phyloP scores from a whole-genome alignment of 2,113 vertebrate species.

The Oreochromis tanganicae region DNA sequence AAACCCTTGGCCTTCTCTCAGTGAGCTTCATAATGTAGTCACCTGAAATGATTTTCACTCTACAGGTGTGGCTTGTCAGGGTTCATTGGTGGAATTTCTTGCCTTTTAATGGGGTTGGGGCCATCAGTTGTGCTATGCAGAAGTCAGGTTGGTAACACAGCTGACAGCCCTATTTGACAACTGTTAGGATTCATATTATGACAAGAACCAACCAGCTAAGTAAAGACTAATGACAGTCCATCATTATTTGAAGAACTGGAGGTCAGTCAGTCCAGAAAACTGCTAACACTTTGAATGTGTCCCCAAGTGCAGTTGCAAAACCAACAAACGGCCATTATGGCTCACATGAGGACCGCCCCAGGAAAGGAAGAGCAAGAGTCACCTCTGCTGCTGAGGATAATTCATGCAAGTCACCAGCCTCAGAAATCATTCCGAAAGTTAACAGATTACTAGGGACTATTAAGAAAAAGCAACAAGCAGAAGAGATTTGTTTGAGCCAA shows the following conservation, averaged over 20 bases:
- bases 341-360: background rate
- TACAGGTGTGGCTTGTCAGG: background rate
- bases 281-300: background rate
- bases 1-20: background rate
- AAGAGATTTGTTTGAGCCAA: background rate
- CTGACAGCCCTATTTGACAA: background rate
- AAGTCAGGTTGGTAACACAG: background rate
- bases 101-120: background rate
- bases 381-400: background rate
- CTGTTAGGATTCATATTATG: background rate
- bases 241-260: background rate
- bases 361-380: background rate
- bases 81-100: background rate
- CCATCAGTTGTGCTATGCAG: background rate
- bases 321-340: background rate
- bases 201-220: background rate
- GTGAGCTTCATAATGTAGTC: background rate
- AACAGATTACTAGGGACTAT: background rate
- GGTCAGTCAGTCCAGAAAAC: background rate
- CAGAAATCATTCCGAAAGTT: background rate
- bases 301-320: background rate
- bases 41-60: background rate
- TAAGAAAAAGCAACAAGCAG: background rate
- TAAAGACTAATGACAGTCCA: background rate
- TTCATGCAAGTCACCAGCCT: background rate